These are phyloP conservation scores for Globicephala melas DNA, from an alignment of 2,113 vertebrate genomes.

Conservation along the genomic window DNA sequence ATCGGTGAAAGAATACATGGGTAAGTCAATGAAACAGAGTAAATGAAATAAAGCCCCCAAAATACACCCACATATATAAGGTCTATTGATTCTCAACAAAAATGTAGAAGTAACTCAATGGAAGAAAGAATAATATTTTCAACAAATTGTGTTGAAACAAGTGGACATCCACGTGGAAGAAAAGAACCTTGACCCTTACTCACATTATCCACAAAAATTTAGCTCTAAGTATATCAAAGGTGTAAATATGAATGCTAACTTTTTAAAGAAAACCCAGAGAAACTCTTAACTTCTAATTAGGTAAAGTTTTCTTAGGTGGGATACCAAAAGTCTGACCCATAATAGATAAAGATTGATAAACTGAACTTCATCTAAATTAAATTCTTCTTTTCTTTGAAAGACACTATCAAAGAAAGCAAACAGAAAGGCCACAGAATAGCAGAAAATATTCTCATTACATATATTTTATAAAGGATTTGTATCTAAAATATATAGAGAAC, in stretches of 20 bases:
- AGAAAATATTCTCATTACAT: background rate
- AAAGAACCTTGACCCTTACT: background rate
- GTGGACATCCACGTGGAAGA: background rate
- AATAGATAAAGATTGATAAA: background rate
- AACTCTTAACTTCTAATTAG: background rate
- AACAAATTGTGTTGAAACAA: background rate
- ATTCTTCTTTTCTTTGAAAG: background rate
- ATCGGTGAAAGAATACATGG: background rate
- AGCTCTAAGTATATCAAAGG: background rate
- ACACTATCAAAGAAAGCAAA: background rate
- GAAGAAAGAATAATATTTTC: background rate
- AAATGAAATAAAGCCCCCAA: background rate
- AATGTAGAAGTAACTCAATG: background rate
- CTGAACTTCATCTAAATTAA: background rate
- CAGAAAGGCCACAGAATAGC: background rate
- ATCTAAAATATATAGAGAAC: background rate
- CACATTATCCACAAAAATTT: background rate
- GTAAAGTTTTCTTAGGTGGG: background rate
- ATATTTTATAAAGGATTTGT: background rate
- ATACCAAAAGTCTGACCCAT: background rate
- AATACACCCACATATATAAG: background rate
- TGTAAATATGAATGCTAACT: background rate
- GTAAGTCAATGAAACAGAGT: background rate
- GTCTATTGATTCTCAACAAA: background rate
- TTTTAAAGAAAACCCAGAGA: background rate